phyloP scores from a whole-genome alignment of 2,888 invertebrate species.

The Drosophila mimica region DNA sequence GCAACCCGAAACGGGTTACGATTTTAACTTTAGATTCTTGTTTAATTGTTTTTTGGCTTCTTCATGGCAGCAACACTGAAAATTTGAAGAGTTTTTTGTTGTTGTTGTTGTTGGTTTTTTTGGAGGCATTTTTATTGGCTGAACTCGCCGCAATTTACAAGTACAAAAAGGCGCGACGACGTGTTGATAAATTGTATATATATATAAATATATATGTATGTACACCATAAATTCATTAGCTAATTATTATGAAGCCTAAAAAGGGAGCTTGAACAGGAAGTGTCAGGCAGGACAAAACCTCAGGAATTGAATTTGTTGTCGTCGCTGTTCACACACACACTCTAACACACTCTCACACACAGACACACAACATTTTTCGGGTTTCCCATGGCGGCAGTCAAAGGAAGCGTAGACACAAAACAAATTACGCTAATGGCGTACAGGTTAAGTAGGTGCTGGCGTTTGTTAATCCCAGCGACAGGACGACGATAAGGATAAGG shows the following conservation, averaged over 20 bases:
- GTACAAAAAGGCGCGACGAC: conserved; percentile 54
- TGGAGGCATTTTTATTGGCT: not conserved
- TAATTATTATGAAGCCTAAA: conserved; percentile 57
- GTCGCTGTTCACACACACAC: not conserved
- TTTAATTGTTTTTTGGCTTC: conserved; percentile 59
- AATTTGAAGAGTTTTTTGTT: conserved; percentile 52
- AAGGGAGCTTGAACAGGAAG: conserved; percentile 43
- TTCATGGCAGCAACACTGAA: conserved; percentile 63
- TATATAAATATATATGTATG: not conserved
- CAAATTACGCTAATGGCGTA: conserved; percentile 75
- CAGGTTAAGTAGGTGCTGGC: conserved; percentile 72
- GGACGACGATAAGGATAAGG: conserved; percentile 38
- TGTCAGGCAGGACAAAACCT: conserved; percentile 46
- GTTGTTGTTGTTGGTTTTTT: conserved; percentile 25
- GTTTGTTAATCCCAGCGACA: conserved; percentile 56
- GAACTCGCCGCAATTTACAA: conserved; percentile 63
- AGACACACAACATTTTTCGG: conserved; percentile 52
- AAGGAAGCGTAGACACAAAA: conserved; percentile 48
- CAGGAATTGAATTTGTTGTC: conserved; percentile 63
- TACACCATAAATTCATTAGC: conserved; percentile 54
- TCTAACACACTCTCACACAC: conserved; percentile 7
- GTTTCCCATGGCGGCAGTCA: conserved; percentile 42
- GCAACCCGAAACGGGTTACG: conserved; percentile 10
- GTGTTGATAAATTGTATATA: conserved; percentile 13
- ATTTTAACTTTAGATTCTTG: conserved; percentile 21